Base-by-base conservation (phyloP, 2,888 invertebrate genomes). In the Drosophila nigritarsus region DNA sequence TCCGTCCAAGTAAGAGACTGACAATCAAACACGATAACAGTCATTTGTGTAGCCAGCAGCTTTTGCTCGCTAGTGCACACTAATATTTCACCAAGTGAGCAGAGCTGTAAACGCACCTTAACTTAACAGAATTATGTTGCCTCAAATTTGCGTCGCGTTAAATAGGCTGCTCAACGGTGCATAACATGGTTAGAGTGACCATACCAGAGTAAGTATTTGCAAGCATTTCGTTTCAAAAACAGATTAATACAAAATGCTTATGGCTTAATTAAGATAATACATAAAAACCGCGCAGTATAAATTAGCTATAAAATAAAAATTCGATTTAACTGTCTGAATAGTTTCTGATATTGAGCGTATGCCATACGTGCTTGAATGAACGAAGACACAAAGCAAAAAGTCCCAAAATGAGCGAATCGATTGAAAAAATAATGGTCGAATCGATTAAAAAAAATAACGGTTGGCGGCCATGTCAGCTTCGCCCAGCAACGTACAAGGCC, bases 401-500 rank as follows among this genome's bases (percentile, higher is more conserved):
- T 24, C 6, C 36, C 34, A 11, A 54, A 36, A 34, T 2, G 2
- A 3, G 20, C 6, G 11, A 27, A 18, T 34, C 18, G 9, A 18
- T 24, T 18, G 1, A 7, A 13, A 42, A 20, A 45, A 49, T 5
- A 49, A 49, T 29, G 49, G 11, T 18, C 11, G 1, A 42, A 42
- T 24, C 42, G 18, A 11, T 27, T 11, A 18, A 48, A 36, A 36
- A 20, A 50, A 27, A 40, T 34, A 65, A 45, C 30, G 9, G 30
- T 3, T 20, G 15, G n/a, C 27, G 15, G 0, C 13, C 13, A 15
- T 42, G 15, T 29, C 18, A 29, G 29, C 45, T 54, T 62, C 13
- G 51, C 4, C 24, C 42, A 27, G 56, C 54, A 63, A 56, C 38
- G 42, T 11, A 18, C 53, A 78, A 68, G 78, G 78, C 11, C 64